Evolutionary conservation across 1,140 invertebrate genomes (phyloP).

Genomic region (Asbolus verrucosus): DNA sequence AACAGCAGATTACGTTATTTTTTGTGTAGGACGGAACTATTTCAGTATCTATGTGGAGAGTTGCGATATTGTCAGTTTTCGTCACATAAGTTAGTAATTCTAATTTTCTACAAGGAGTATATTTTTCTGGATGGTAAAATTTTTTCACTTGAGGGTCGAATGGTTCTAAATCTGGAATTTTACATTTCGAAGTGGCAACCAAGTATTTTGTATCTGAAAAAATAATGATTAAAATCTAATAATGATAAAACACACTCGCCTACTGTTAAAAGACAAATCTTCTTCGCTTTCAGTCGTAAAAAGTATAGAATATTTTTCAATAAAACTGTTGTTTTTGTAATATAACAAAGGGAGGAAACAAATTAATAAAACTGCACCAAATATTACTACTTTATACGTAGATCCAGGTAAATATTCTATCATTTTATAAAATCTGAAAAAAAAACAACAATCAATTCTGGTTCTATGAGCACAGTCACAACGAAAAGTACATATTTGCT

Average conservation of each 20-base stretch:
- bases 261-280: background rate
- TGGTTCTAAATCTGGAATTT: slow-evolving; percentile 77
- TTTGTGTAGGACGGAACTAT: slow-evolving; percentile 52
- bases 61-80: slow-evolving; percentile 56
- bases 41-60: slow-evolving; percentile 54
- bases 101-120: slow-evolving; percentile 69
- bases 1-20: slow-evolving; percentile 52
- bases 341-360: background rate
- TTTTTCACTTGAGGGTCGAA: slow-evolving; percentile 74
- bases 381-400: background rate
- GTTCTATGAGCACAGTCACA: no score
- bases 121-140: slow-evolving; percentile 70
- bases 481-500: no score
- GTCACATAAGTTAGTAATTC: slow-evolving; percentile 58
- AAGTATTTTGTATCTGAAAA: slow-evolving; percentile 76
- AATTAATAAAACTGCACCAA: background rate
- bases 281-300: background rate
- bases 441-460: no score
- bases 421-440: background rate
- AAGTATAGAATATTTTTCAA: background rate
- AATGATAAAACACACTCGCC: background rate
- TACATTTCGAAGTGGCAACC: slow-evolving; percentile 77
- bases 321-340: background rate
- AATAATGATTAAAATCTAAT: background rate
- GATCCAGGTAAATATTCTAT: background rate